Evolutionary conservation across 2,888 invertebrate species (phyloP), one percentile per base, ranked within the genome.

Genomic region (Pasiphila rectangulata): DNA sequence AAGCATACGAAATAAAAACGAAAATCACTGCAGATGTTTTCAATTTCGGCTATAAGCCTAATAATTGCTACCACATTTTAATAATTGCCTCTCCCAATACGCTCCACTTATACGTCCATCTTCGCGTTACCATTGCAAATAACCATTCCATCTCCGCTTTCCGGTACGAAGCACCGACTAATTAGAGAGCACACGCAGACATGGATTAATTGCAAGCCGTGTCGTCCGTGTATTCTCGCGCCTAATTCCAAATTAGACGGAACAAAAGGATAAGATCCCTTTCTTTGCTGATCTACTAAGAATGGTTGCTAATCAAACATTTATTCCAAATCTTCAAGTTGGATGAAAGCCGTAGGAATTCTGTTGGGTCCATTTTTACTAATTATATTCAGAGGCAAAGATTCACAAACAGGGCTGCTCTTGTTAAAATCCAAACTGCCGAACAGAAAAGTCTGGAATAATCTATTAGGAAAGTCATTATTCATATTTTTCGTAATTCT

Each of bases 151-250:
- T 80, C 79, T 81, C 83, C 70, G 61, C 79, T 83, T 85, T 81
- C 84, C 77, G 73, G 73, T 73, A 75, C 77, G 67, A 64, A 69
- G 76, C 75, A 68, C 69, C 64, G 73, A 72, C 83, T 86, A 87
- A 87, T 86, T 86, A 87, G 79, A 72, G 67, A 69, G 69, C 65
- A 63, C 67, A 75, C 73, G 68, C 74, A 79, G 84, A 85, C 84
- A 76, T 80, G 84, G 72, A 87, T 85, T 86, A 87, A 87, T 86
- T 79, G 77, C 75, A 65, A 62, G 64, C 68, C 67, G 74, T 74
- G 73, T 42, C 70, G 67, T 66, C 67, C 72, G 64, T 25, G 17
- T 34, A 20, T 43, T 34, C 30, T 40, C 30, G 66, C 63, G 61
- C 66, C 68, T 68, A 65, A 64, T 64, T 68, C 32, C 16, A 35